These are phyloP conservation scores for Drosophila setosimentum DNA, from an alignment of 2,888 invertebrate genomes.

Conservation along the genomic window DNA sequence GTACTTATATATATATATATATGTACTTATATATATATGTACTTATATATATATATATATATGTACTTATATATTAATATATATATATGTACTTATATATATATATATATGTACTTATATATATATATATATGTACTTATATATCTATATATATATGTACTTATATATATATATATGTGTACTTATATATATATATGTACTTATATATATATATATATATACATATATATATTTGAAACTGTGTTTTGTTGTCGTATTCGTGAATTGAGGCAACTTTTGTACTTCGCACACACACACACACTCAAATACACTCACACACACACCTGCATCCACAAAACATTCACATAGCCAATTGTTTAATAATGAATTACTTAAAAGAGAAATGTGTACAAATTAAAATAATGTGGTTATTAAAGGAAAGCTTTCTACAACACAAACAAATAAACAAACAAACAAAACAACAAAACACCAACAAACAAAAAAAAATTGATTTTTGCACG, in stretches of 20 bases:
- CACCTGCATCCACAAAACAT: constrained; percentile 33
- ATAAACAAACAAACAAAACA: constrained; percentile 32
- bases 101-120: background rate
- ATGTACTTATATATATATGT: constrained; percentile 18
- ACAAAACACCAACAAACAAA: constrained; percentile 27
- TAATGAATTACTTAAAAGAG: constrained; percentile 69
- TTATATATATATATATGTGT: background rate
- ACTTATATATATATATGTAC: no score
- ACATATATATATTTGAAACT: constrained; percentile 2
- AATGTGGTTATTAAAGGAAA: constrained; percentile 63
- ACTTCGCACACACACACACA: constrained; percentile 41
- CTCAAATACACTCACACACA: constrained; percentile 16
- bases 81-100: constrained; percentile 17
- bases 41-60: background rate
- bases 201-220: constrained; percentile 20
- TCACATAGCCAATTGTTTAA: constrained; percentile 78
- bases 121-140: constrained; percentile 19
- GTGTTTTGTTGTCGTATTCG: constrained; percentile 45
- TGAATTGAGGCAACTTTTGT: constrained; percentile 57
- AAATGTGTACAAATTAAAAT: constrained; percentile 79
- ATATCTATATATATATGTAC: background rate
- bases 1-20: background rate
- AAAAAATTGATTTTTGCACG: constrained; percentile 61
- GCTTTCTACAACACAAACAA: constrained; percentile 61
- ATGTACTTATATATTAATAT: no score